Evolutionary conservation across 1,140 invertebrate genomes (phyloP), one percentile per base, ranked within the genome.

Genomic region (Sitobion miscanthi): DNA sequence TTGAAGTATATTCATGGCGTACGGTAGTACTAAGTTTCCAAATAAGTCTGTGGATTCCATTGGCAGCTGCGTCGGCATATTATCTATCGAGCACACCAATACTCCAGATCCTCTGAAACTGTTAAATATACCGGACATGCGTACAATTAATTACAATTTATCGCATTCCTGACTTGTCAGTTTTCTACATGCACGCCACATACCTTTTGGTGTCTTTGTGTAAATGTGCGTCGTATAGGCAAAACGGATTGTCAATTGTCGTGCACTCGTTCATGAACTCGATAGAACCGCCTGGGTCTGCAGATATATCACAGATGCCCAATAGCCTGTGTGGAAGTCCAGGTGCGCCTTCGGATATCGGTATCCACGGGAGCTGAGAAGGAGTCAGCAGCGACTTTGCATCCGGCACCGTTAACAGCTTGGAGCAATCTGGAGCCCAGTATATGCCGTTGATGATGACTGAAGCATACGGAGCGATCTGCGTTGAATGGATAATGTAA

Each of bases 251-350:
- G 95, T 99, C 99, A 91, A 99, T 99, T 0, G 99, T 99, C 0
- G 99, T 99, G 94, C 99, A 99, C 95, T 99, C 99, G 94, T 99
- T 99, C 99, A 99, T 99, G 95, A 99, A 99, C 96, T 99, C 99
- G 93, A 99, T 99, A 45, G 99, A 99, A 87, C 99, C 99, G n/a
- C 99, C 99, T 1, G 99, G 99, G 96, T 99, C 99, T 5, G 99
- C 99, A 7, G 98, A 99, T 94, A 99, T 99, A 95, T 99, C 99
- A 95, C 99, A 99, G 94, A 99, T 99, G 14, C 97, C 98, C 93
- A 98, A 95, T 97, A 98, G 97, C 94, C 97, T 96, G 95, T 99
- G 98, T 0, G 99, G 99, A 88, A 99, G 95, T 42, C 98, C 96
- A 1, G 99, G 98, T 47, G 98, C 98, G 0, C 99, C 94, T 94